Conservation (phyloP, 2,113 vertebrate genomes). For the Pampusana beccarii region DNA sequence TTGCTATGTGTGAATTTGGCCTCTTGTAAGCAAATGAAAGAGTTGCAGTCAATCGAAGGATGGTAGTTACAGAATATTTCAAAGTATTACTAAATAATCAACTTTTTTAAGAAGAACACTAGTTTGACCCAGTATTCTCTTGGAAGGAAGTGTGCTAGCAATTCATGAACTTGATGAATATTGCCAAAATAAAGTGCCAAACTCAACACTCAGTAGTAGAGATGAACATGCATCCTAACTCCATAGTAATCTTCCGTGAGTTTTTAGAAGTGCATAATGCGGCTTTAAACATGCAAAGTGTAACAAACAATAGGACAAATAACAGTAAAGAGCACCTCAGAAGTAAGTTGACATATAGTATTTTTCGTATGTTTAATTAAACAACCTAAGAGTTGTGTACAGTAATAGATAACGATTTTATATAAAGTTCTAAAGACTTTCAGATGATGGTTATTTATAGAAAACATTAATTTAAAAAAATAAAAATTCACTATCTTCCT, state of each 20-base stretch:
- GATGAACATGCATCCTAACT: neutral
- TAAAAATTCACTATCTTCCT: neutral
- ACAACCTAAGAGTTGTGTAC: neutral
- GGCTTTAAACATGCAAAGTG: neutral
- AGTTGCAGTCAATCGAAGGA: neutral
- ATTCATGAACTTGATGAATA: neutral
- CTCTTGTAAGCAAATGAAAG: neutral
- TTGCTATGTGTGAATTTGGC: neutral
- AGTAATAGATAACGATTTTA: neutral
- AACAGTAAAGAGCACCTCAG: neutral
- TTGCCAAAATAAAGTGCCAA: neutral
- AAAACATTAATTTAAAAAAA: neutral
- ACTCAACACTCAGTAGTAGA: neutral
- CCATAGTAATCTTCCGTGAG: neutral
- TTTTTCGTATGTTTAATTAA: constrained; percentile 8
- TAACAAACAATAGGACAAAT: constrained; percentile 5
- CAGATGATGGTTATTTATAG: neutral
- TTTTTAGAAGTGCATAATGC: neutral
- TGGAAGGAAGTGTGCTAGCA: neutral
- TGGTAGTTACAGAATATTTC: neutral
- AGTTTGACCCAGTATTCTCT: neutral
- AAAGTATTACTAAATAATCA: neutral
- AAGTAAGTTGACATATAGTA: neutral
- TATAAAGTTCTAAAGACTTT: neutral
- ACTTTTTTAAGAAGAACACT: neutral